Conservation (phyloP, 1,140 invertebrate species). For the Platyura marginata region DNA sequence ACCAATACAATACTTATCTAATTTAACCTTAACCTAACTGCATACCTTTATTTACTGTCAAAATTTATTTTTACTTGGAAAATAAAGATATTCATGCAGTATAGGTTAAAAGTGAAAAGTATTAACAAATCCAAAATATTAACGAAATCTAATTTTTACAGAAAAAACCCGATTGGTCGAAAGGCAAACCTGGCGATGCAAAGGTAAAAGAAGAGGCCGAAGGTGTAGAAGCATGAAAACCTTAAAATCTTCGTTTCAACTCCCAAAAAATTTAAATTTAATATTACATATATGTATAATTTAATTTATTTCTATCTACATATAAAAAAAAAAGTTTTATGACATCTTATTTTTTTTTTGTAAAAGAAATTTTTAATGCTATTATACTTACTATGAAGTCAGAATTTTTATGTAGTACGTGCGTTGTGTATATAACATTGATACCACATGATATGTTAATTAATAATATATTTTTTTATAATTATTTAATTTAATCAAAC, state of each 20-base stretch:
- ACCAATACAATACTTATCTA: not conserved
- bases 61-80: no score
- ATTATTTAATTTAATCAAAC: no score
- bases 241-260: no score
- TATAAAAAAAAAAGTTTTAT: conserved; percentile 2
- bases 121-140: no score
- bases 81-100: no score
- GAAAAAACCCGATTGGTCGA: conserved; percentile 84
- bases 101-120: no score
- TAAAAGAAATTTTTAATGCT: not conserved
- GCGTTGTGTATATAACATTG: not conserved
- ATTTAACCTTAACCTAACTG: no score
- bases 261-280: not conserved
- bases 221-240: conserved; percentile 39
- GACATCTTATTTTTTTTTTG: not conserved
- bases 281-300: not conserved
- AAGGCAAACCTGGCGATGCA: conserved; percentile 61
- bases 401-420: not conserved
- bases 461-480: no score
- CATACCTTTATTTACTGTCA: no score
- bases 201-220: conserved; percentile 79
- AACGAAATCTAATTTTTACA: no score
- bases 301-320: conserved; percentile 1
- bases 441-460: no score
- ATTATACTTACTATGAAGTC: no score